Percentiles rank a stretch among this genome's conserved stretches.
Conservation (phyloP, 1,140 invertebrate species). For the Tetraneura akinire region DNA sequence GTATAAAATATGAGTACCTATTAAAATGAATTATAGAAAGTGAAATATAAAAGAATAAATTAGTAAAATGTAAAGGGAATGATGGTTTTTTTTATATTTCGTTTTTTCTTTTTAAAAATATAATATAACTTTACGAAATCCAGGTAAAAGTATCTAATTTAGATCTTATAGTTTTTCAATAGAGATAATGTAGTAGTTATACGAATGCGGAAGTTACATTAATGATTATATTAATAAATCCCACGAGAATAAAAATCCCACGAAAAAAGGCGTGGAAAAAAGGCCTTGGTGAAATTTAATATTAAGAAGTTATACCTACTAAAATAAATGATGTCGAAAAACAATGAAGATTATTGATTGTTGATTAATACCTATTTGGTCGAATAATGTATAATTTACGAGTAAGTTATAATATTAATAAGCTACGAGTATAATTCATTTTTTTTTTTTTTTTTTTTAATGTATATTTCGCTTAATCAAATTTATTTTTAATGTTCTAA, state of each 20-base stretch:
- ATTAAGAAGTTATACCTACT: background rate
- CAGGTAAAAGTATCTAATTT: background rate
- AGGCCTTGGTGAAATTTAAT: slow-evolving; percentile 15
- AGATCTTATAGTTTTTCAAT: slow-evolving; percentile 6
- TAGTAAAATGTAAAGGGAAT: background rate
- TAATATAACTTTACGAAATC: background rate
- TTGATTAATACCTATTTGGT: slow-evolving; percentile 9
- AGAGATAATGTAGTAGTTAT: background rate
- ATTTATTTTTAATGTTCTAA: too few species aligned
- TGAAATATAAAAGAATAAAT: background rate
- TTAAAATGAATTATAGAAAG: too few species aligned
- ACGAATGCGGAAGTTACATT: background rate
- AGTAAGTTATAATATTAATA: background rate
- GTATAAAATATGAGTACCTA: too few species aligned
- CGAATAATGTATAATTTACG: background rate
- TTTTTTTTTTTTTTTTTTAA: too few species aligned
- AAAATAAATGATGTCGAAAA: background rate
- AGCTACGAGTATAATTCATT: background rate
- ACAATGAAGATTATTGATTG: slow-evolving; percentile 20
- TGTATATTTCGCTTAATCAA: too few species aligned
- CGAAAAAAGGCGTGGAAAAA: slow-evolving; percentile 26
- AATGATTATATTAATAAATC: background rate
- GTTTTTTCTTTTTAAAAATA: background rate
- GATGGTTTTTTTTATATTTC: background rate
- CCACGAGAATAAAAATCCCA: background rate